phyloP scores from a whole-genome alignment of 2,113 vertebrate species.

The Trogon surrucura region DNA sequence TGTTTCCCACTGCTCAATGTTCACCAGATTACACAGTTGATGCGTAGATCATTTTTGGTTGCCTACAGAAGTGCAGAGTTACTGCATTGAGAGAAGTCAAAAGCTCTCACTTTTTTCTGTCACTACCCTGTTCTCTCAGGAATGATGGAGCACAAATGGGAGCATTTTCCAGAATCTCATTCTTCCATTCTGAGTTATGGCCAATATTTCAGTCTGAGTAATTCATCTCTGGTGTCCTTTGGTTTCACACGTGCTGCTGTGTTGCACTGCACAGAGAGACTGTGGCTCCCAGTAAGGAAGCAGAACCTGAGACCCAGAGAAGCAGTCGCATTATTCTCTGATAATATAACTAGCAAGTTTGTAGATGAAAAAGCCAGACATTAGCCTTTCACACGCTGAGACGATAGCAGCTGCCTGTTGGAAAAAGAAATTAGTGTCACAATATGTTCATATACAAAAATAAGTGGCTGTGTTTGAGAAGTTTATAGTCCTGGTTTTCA shows the following conservation, averaged over 20 bases:
- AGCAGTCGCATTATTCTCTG: background rate
- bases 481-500: background rate
- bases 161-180: background rate
- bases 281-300: background rate
- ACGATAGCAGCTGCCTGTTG: background rate
- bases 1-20: background rate
- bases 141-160: background rate
- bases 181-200: background rate
- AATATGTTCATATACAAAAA: background rate
- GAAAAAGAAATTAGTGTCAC: background rate
- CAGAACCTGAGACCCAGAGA: background rate
- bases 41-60: background rate
- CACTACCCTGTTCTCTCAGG: background rate
- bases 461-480: background rate
- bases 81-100: background rate
- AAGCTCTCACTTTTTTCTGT: background rate
- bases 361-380: background rate
- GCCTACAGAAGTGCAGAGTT: background rate
- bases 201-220: background rate
- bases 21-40: background rate
- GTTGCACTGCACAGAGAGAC: background rate
- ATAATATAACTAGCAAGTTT: background rate
- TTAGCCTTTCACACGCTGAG: background rate
- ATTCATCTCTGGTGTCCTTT: background rate
- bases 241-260: background rate